phyloP scores from a whole-genome alignment of 2,113 vertebrate genomes.

The Helogale parvula region DNA sequence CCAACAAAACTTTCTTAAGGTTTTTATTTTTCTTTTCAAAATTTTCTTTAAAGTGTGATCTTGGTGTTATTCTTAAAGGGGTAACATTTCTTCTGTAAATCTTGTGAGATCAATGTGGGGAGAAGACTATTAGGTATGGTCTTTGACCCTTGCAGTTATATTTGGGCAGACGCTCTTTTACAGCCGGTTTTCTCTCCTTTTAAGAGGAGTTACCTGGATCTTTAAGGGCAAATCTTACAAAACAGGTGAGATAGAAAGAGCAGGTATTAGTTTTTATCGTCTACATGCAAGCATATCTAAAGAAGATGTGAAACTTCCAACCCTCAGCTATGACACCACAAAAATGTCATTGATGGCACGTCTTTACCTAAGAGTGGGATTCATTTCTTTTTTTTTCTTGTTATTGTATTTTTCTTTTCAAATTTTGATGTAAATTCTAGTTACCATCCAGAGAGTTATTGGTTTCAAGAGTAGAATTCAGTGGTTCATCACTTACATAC shows the following conservation, averaged over 20 bases:
- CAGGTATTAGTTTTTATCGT: neutral
- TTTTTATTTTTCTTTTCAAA: too few species aligned
- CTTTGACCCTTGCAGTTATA: neutral
- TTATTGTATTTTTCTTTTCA: too few species aligned
- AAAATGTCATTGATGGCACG: neutral
- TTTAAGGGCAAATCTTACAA: conserved; percentile 8
- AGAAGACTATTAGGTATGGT: fast-evolving
- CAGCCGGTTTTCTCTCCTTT: neutral
- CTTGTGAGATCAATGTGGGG: neutral
- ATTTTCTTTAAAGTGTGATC: neutral
- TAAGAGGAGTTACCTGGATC: neutral
- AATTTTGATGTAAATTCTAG: too few species aligned
- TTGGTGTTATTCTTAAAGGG: neutral
- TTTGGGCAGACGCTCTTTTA: neutral
- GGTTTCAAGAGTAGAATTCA: too few species aligned
- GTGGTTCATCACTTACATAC: too few species aligned
- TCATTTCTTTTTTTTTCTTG: neutral
- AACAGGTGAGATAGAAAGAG: neutral
- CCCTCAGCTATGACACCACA: neutral
- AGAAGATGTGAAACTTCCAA: neutral
- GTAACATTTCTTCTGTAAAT: neutral
- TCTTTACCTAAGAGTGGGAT: neutral
- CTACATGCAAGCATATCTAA: neutral
- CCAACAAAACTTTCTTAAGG: neutral
- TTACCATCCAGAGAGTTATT: too few species aligned